phyloP scores from a whole-genome alignment of 2,113 vertebrate genomes.

The Triplophysa dalaica region DNA sequence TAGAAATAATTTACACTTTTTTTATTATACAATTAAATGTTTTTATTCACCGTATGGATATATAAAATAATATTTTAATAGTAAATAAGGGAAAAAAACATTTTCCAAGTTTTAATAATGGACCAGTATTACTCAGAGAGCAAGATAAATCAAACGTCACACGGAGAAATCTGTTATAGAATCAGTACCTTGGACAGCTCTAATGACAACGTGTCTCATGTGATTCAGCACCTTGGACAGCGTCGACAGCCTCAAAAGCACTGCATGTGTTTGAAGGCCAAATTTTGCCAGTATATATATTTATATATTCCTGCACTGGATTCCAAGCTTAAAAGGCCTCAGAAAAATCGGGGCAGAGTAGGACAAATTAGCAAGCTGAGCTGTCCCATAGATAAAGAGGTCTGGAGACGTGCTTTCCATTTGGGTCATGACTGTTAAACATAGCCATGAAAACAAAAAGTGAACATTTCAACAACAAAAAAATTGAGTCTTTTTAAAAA shows the following conservation, averaged over 20 bases:
- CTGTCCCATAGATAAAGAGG: slow-evolving; percentile 14
- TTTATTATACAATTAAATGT: too few species aligned
- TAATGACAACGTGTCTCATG: slow-evolving; percentile 38
- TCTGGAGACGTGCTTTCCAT: background rate
- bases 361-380: slow-evolving; percentile 4
- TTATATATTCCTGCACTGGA: slow-evolving; percentile 13
- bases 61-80: too few species aligned
- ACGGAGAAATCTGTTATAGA: background rate
- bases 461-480: background rate
- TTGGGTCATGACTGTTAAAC: slow-evolving; percentile 20
- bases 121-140: background rate
- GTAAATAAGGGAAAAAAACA: too few species aligned
- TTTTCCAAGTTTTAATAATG: background rate
- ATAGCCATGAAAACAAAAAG: background rate
- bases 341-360: slow-evolving; percentile 12
- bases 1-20: too few species aligned
- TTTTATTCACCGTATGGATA: too few species aligned
- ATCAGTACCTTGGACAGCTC: slow-evolving; percentile 49
- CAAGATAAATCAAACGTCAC: slow-evolving; percentile 3
- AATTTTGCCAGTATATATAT: slow-evolving; percentile 19
- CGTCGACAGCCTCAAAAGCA: slow-evolving; percentile 39
- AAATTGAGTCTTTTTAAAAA: background rate
- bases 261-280: slow-evolving; percentile 27
- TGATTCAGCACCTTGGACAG: slow-evolving; percentile 58
- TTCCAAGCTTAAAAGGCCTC: slow-evolving; percentile 5